A percentile compares a stretch with the other conserved stretches of the same genome.
phyloP scores from a whole-genome alignment of 2,797 vertebrate species.

The Gila robusta region DNA sequence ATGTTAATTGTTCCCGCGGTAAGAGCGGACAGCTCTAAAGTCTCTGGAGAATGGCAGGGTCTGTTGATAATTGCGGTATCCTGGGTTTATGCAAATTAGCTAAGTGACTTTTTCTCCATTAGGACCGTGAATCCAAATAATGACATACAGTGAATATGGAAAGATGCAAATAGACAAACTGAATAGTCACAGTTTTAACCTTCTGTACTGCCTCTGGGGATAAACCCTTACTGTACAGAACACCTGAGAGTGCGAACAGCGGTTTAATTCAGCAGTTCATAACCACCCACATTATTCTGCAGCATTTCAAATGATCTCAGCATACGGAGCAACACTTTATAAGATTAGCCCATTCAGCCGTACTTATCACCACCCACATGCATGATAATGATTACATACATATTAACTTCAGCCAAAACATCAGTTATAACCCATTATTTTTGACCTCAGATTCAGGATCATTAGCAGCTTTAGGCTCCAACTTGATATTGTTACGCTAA shows the following conservation, averaged over 20 bases:
- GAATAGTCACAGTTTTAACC: constrained; percentile 38
- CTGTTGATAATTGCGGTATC: constrained; percentile 51
- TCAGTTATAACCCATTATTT: constrained; percentile 4
- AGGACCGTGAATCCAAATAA: constrained; percentile 42
- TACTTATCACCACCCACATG: constrained; percentile 43
- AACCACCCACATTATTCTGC: constrained; percentile 33
- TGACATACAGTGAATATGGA: constrained; percentile 45
- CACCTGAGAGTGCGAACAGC: constrained; percentile 26
- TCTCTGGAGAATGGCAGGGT: constrained; percentile 29
- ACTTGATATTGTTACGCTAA: constrained; percentile 57
- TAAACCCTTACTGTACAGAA: neutral
- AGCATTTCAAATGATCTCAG: constrained; percentile 29
- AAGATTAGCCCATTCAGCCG: constrained; percentile 32
- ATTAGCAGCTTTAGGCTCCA: constrained; percentile 43
- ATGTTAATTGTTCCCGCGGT: constrained; percentile 37
- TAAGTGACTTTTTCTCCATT: constrained; percentile 52
- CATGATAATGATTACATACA: constrained; percentile 37
- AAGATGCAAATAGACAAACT: constrained; percentile 45
- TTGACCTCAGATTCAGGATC: constrained; percentile 41
- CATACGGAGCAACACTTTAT: constrained; percentile 21
- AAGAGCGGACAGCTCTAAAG: constrained; percentile 24
- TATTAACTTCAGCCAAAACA: constrained; percentile 34
- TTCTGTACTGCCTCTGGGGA: constrained; percentile 12
- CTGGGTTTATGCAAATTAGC: constrained; percentile 49
- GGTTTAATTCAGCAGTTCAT: constrained; percentile 34